Conservation (phyloP, 2,113 vertebrate species). For the Pelmatolapia mariae region DNA sequence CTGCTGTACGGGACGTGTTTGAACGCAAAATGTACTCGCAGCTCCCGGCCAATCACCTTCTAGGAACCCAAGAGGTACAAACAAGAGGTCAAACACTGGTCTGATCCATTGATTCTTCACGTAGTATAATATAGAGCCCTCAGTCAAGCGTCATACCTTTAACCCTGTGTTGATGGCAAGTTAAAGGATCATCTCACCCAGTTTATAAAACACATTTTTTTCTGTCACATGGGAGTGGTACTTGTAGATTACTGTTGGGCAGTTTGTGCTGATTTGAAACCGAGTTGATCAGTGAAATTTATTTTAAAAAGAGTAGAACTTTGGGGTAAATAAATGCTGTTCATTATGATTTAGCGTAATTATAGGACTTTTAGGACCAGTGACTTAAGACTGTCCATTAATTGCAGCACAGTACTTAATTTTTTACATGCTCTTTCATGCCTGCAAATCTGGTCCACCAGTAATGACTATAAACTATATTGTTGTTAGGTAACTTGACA, state of each 20-base stretch:
- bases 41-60: constrained; percentile 83
- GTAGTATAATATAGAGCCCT: not conserved
- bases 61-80: constrained; percentile 77
- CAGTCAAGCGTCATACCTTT: not conserved
- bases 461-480: not conserved
- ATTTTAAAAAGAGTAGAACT: not conserved
- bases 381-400: not conserved
- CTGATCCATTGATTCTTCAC: not conserved
- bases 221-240: not conserved
- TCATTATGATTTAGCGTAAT: not conserved
- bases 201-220: not conserved
- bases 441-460: not conserved
- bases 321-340: not conserved
- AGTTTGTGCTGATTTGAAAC: not conserved
- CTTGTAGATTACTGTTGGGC: not conserved
- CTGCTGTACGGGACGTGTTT: constrained; percentile 86
- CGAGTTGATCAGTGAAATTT: not conserved
- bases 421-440: not conserved
- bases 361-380: not conserved
- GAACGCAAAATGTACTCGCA: constrained; percentile 86
- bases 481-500: not conserved
- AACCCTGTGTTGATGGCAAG: not conserved
- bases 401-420: not conserved
- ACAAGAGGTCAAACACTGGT: not conserved
- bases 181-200: not conserved